Evolutionary conservation across 2,888 invertebrate genomes (phyloP), one percentile per base, ranked within the genome.

Genomic region (Cosmorhoe ocellata): DNA sequence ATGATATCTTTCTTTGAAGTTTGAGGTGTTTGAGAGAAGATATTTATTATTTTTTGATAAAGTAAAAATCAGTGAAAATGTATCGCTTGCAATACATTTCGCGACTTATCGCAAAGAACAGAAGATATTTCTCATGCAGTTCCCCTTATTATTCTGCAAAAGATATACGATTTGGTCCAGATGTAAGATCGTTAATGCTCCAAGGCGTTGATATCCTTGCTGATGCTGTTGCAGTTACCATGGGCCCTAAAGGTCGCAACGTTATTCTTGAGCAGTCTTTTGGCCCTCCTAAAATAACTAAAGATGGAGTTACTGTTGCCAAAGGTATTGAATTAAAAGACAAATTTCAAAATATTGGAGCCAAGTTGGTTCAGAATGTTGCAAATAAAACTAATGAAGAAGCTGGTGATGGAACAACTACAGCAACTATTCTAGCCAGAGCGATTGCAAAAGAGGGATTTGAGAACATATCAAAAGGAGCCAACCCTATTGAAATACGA

Each of bases 371-470:
- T 1, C 99, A 99, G 89, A 98, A 99, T 89, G 99, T 99, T 43
- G 99, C 99, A n/a, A 98, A 97, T 81, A 99, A 98, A 81, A 99
- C 99, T 0, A 99, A 99, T 69, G 99, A 99, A 84, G 98, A 99
- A 84, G 98, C 99, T 60, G 99, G 99, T 8, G 99, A 99, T 90
- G 99, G 99, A 31, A 99, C 99, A 5, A 99, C 99, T 0, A 97
- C 99, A 9, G 99, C 99, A 2, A 99, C 99, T 1, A 95, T 99
- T 50, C 92, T 99, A 61, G 99, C 99, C 0, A 93, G 99, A 63
- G 95, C 99, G 4, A 99, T 99, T 78, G 99, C 99, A 42, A 98
- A 96, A 81, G 99, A 99, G 87, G 99, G 99, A 6, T 99, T 99
- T 81, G 98, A 99, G 71, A 98, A 95, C 79, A 97, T 99, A 66